Percentiles rank a stretch among this genome's conserved stretches.
phyloP scores from a whole-genome alignment of 2,888 invertebrate genomes.

The Bursaphelenchus okinawaensis region DNA sequence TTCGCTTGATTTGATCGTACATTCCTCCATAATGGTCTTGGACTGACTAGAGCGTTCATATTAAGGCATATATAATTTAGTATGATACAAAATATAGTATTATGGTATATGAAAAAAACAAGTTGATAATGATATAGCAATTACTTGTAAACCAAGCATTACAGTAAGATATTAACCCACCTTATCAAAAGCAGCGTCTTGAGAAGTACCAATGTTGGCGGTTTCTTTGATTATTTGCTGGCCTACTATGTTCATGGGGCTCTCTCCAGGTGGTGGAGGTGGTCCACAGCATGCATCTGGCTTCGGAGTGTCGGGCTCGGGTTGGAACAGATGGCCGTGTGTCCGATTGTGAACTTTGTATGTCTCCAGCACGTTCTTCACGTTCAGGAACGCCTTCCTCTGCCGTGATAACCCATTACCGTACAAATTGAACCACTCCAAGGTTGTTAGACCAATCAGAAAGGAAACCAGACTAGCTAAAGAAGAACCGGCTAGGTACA shows the following conservation, averaged over 20 bases:
- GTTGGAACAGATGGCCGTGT: constrained; percentile 20
- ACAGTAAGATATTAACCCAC: neutral
- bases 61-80: no score
- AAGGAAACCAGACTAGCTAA: neutral
- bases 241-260: constrained; percentile 20
- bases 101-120: no score
- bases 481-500: neutral
- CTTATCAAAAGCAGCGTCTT: constrained; percentile 4
- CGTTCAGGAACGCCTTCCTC: constrained; percentile 14
- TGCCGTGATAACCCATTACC: constrained; percentile 9
- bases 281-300: constrained; percentile 20
- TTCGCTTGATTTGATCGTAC: constrained; percentile 24
- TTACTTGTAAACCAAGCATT: constrained; percentile 4
- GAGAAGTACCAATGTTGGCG: neutral
- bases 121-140: no score
- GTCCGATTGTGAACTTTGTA: constrained; percentile 18
- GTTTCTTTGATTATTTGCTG: constrained; percentile 14
- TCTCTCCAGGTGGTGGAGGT: constrained; percentile 8
- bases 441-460: neutral
- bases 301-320: constrained; percentile 23
- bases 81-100: no score
- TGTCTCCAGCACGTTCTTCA: constrained; percentile 15
- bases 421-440: neutral
- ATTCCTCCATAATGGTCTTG: constrained; percentile 25
- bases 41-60: constrained; percentile 17